Conservation (phyloP, 1,140 invertebrate species). For the Camponotus floridanus region DNA sequence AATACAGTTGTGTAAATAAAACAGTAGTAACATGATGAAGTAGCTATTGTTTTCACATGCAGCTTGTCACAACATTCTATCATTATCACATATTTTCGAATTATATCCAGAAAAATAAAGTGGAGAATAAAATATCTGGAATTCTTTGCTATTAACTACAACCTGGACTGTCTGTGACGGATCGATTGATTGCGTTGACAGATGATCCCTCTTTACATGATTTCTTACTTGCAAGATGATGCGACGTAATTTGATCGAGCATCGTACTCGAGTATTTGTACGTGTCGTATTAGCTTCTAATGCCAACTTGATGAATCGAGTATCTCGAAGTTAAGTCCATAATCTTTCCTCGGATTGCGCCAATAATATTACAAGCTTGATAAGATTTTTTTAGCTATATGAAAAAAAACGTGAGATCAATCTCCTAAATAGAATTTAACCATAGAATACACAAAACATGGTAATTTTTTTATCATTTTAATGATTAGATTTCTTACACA, state of each 20-base stretch:
- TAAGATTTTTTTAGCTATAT: not conserved
- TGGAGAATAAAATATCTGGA: not conserved
- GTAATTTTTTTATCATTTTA: not conserved
- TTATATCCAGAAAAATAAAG: not conserved
- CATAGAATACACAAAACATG: not conserved
- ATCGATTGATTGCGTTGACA: slow-evolving; percentile 66
- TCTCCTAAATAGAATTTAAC: not conserved
- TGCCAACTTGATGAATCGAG: slow-evolving; percentile 54
- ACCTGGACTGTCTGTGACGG: slow-evolving; percentile 57
- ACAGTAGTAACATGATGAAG: not conserved
- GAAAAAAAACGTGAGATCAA: not conserved
- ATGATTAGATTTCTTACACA: not conserved
- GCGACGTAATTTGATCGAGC: slow-evolving; percentile 39
- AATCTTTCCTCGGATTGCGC: slow-evolving; percentile 11
- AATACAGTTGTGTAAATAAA: slow-evolving; percentile 6
- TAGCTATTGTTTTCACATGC: slow-evolving; percentile 4
- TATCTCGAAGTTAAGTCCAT: slow-evolving; percentile 1
- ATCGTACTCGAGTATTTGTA: slow-evolving; percentile 46
- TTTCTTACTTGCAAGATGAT: slow-evolving; percentile 67
- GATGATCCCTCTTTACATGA: slow-evolving; percentile 66
- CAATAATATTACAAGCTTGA: not conserved
- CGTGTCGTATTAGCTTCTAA: slow-evolving; percentile 41
- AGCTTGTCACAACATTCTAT: not conserved
- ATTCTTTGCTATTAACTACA: slow-evolving; percentile 1
- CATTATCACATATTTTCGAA: not conserved